Conservation (phyloP, 1,140 invertebrate genomes). For the Trichomalopsis sarcophagae region DNA sequence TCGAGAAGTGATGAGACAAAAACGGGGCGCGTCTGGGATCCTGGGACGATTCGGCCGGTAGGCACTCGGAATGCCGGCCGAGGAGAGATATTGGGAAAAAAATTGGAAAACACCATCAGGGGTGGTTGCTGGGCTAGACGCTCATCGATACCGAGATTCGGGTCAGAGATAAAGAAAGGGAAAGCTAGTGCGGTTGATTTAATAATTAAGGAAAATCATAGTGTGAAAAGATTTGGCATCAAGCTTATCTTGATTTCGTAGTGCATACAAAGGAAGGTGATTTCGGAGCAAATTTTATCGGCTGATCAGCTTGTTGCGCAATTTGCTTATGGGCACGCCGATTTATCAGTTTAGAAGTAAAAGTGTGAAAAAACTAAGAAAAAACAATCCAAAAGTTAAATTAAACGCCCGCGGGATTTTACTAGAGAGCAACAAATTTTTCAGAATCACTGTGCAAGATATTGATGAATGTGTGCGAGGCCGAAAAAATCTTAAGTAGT, state of each 20-base stretch:
- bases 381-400: too few species aligned
- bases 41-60: background rate
- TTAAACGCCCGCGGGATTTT: too few species aligned
- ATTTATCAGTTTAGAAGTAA: too few species aligned
- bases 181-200: slow-evolving; percentile 11
- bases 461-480: slow-evolving; percentile 11
- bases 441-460: background rate
- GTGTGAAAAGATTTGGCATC: slow-evolving; percentile 1
- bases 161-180: background rate
- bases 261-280: too few species aligned
- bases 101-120: background rate
- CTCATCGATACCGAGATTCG: background rate
- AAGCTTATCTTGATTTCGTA: background rate
- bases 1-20: slow-evolving; percentile 24
- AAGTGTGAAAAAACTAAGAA: too few species aligned
- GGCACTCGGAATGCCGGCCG: background rate
- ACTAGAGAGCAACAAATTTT: background rate
- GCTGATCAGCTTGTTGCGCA: too few species aligned
- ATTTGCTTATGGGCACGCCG: too few species aligned
- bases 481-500: slow-evolving; percentile 22
- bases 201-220: slow-evolving; percentile 13
- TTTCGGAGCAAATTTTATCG: background rate
- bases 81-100: background rate
- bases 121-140: background rate
- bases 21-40: background rate